Conservation (phyloP, 2,113 vertebrate genomes). For the Gymnobelideus leadbeateri region DNA sequence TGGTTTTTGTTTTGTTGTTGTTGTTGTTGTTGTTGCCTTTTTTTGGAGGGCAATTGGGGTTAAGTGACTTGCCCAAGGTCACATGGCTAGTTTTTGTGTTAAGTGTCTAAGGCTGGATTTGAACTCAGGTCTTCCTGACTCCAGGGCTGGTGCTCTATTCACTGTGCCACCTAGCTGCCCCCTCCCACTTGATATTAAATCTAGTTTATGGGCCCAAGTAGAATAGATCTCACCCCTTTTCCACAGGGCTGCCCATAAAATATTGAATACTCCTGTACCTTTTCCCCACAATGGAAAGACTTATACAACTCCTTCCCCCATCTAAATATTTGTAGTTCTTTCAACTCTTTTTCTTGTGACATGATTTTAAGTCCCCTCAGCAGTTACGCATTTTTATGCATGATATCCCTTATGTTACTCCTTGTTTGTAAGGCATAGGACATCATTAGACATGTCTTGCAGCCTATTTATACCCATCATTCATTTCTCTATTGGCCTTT, state of each 20-base stretch:
- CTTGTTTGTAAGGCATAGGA: neutral
- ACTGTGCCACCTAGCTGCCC: too few relatives aligned
- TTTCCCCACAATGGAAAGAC: neutral
- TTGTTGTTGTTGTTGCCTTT: too few relatives aligned
- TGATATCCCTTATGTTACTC: neutral
- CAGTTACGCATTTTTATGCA: neutral
- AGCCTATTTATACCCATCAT: neutral
- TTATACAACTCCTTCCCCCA: neutral
- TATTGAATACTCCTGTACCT: neutral
- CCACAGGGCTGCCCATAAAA: neutral
- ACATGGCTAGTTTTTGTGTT: too few relatives aligned
- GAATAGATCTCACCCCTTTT: neutral
- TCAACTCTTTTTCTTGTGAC: neutral
- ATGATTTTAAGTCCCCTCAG: neutral
- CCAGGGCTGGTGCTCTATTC: too few relatives aligned
- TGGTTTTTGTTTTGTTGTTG: too few relatives aligned
- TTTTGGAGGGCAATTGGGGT: too few relatives aligned
- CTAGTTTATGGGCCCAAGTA: neutral
- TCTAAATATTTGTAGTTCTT: neutral
- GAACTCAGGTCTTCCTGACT: too few relatives aligned
- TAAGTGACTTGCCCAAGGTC: too few relatives aligned
- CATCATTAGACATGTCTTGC: neutral
- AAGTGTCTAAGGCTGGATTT: too few relatives aligned
- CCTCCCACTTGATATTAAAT: neutral
- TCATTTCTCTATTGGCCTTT: neutral